Evolutionary conservation across 2,888 invertebrate genomes (phyloP).

Genomic region (Hydropsyche betteni): DNA sequence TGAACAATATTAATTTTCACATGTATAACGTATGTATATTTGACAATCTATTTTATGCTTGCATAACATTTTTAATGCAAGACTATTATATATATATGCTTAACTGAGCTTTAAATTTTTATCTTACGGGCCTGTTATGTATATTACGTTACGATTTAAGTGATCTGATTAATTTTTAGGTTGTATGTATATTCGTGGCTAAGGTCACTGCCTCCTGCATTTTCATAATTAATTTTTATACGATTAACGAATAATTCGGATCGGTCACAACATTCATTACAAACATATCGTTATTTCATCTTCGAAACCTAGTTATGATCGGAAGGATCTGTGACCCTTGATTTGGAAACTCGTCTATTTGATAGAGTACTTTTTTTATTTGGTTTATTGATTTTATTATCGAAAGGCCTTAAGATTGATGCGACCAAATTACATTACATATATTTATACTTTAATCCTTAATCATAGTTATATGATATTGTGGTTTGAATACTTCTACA

Average conservation of each 20-base stretch:
- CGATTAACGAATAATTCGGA: neutral
- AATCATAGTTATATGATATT: slow-evolving; percentile 9
- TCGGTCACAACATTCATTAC: too few species aligned
- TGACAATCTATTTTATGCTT: slow-evolving; percentile 10
- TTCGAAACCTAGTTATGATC: too few species aligned
- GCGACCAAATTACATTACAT: slow-evolving; percentile 30
- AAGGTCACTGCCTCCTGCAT: neutral
- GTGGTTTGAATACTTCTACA: slow-evolving; percentile 20
- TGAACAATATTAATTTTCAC: too few species aligned
- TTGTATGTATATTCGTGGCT: neutral
- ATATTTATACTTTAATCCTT: slow-evolving; percentile 21
- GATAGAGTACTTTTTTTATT: neutral
- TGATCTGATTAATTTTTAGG: too few species aligned
- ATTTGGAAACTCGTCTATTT: neutral
- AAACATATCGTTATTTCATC: too few species aligned
- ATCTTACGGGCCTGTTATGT: slow-evolving; percentile 8
- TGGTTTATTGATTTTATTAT: slow-evolving; percentile 17
- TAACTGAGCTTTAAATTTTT: slow-evolving; percentile 18
- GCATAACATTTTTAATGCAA: slow-evolving; percentile 18
- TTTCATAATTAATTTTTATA: neutral
- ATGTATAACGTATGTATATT: neutral
- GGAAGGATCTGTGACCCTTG: too few species aligned
- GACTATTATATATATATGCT: slow-evolving; percentile 9
- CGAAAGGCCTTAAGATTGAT: slow-evolving; percentile 35
- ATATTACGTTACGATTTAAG: too few species aligned